These are phyloP conservation scores for Crax fasciolata DNA, from an alignment of 2,797 vertebrate species.

Conservation along the genomic window DNA sequence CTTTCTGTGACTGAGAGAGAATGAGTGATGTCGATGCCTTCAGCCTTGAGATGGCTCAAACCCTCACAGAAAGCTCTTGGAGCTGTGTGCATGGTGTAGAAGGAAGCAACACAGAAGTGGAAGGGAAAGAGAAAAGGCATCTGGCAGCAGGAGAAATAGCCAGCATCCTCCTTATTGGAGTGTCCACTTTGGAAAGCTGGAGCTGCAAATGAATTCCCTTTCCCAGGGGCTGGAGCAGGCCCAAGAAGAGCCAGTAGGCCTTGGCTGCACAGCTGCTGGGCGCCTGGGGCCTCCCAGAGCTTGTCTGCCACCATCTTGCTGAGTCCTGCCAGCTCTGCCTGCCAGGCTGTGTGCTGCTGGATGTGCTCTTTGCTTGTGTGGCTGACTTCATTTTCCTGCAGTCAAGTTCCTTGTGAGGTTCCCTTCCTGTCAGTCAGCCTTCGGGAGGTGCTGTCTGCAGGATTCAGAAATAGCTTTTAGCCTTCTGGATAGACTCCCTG, in stretches of 20 bases:
- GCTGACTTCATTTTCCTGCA: neutral
- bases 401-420: neutral
- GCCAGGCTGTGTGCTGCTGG: neutral
- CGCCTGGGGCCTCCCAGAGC: neutral
- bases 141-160: neutral
- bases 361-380: neutral
- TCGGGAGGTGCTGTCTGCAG: neutral
- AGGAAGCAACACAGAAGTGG: neutral
- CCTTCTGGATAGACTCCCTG: neutral
- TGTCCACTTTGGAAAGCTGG: neutral
- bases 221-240: neutral
- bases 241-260: neutral
- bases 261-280: neutral
- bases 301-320: rapidly evolving
- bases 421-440: neutral
- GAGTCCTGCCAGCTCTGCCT: neutral
- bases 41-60: neutral
- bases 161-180: neutral
- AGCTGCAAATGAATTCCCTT: neutral
- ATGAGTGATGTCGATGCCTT: neutral
- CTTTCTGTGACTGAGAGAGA: neutral
- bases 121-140: neutral
- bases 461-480: neutral
- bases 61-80: neutral
- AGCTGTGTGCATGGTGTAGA: neutral